These are phyloP conservation scores for Hyaena hyaena DNA, from an alignment of 2,113 vertebrate genomes.

Conservation along the genomic window DNA sequence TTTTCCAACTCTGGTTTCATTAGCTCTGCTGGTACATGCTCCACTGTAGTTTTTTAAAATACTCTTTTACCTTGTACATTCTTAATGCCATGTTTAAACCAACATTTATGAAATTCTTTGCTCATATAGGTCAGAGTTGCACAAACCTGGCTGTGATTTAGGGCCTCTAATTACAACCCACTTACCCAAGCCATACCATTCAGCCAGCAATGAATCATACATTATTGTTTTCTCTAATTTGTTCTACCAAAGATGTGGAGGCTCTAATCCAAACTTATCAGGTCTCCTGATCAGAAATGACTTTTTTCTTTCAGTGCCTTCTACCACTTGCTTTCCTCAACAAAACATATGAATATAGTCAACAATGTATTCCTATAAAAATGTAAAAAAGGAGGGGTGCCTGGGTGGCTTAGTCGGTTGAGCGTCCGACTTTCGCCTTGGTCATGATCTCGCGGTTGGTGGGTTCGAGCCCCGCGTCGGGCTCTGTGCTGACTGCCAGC, in stretches of 20 bases:
- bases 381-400: not conserved
- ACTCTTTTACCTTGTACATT: not conserved
- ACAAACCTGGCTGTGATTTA: not conserved
- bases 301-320: not conserved
- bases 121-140: not conserved
- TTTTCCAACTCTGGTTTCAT: not conserved
- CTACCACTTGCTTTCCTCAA: not conserved
- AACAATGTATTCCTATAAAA: not conserved
- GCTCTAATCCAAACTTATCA: not conserved
- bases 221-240: slow-evolving; percentile 18
- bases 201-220: not conserved
- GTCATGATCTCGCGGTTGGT: no score
- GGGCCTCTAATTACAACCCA: slow-evolving; percentile 1
- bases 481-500: no score
- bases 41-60: not conserved
- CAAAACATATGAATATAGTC: slow-evolving; percentile 22
- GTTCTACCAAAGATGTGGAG: not conserved
- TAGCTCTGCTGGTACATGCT: not conserved
- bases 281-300: not conserved
- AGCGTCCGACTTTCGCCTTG: no score
- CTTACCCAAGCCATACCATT: not conserved
- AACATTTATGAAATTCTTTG: slow-evolving; percentile 13
- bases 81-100: not conserved
- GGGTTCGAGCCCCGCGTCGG: no score
- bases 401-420: no score